Conservation (phyloP, 2,888 invertebrate genomes). For the Agyllia agylla region DNA sequence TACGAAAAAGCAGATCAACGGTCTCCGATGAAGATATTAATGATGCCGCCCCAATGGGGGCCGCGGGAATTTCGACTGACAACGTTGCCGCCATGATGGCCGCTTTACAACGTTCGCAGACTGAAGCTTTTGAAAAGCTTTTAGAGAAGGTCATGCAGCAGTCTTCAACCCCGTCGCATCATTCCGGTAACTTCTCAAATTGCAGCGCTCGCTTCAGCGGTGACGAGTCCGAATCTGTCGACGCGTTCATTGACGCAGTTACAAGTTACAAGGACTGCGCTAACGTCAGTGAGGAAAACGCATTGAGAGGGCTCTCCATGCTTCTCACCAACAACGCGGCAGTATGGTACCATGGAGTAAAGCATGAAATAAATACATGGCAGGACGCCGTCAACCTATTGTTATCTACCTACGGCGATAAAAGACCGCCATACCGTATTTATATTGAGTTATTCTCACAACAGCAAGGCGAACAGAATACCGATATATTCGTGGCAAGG, state of each 20-base stretch:
- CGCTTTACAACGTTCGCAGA: slow-evolving; percentile 15
- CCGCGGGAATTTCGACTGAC: not conserved
- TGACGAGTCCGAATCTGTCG: not conserved
- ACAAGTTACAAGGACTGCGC: not conserved
- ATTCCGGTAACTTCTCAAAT: not conserved
- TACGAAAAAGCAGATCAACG: not conserved
- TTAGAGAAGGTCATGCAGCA: slow-evolving; percentile 1
- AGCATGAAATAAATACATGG: not conserved
- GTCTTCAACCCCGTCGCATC: not conserved
- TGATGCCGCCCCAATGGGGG: not conserved
- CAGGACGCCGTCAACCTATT: not conserved
- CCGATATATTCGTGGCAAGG: not conserved
- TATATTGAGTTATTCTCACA: not conserved
- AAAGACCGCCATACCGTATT: not conserved
- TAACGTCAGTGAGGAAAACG: not conserved
- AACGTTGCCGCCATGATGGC: slow-evolving; percentile 6
- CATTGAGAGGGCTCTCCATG: not conserved
- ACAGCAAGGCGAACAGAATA: not conserved
- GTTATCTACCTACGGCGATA: not conserved
- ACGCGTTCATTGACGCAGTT: not conserved
- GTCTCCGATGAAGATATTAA: not conserved
- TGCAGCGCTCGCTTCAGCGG: not conserved
- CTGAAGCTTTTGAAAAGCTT: slow-evolving; percentile 6
- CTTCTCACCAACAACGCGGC: not conserved
- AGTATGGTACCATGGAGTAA: not conserved